Evolutionary conservation across 2,888 invertebrate genomes (phyloP), one percentile per base, ranked within the genome.

Genomic region (Thumatha senex): DNA sequence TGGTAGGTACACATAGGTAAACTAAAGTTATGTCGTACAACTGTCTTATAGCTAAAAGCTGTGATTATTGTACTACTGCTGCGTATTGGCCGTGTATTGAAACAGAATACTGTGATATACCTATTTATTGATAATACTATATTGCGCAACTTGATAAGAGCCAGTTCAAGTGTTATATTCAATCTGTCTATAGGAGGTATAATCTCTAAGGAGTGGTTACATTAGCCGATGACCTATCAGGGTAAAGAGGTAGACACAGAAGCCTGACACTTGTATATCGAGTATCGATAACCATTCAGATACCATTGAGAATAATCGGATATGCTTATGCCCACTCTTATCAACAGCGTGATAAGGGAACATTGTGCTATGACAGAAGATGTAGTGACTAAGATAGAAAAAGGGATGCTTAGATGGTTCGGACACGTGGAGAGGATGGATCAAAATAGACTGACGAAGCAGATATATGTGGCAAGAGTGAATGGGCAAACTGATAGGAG

Each of bases 261-360:
- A 24, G 5, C 40, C 51, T 55, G 64, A 54, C 51, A 67, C 48
- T 58, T 24, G 55, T 70, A 49, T 11, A 10, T 2, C 11, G 0
- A 33, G 11, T 11, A 33, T 1, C 12, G 36, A 14, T 1, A 36
- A 12, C 36, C 14, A 36, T 8, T 36, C 8, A 14, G 13, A 36
- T 13, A 12, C 36, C 14, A 36, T 8, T 36, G 14, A 14, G 13
- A 36, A 13, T 30, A 31, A 13, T 14, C 3, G 18, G 18, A 24
- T 24, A 24, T 24, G 18, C 18, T 24, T 24, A 24, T 24, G 18
- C 5, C 5, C 5, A 5, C 18, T 24, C 5, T 24, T 24, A 24
- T n/a, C n/a, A n/a, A n/a, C n/a, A n/a, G n/a, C n/a, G n/a, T n/a
- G n/a, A n/a, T n/a, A n/a, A n/a, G n/a, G n/a, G n/a, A n/a, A n/a